These are phyloP conservation scores for Columbina picui DNA, from an alignment of 2,113 vertebrate species.

Conservation along the genomic window DNA sequence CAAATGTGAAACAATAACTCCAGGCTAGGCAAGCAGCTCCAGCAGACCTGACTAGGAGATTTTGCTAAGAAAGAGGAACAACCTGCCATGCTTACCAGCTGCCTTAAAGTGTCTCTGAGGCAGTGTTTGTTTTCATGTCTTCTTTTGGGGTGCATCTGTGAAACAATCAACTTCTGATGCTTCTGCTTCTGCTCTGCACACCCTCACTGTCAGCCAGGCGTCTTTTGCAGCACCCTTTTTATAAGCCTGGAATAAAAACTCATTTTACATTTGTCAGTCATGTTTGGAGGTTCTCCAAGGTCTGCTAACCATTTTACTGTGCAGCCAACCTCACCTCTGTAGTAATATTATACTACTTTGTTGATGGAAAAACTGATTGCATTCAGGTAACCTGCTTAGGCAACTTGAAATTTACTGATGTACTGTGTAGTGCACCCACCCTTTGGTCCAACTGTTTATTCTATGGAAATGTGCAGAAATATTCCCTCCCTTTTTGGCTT, in stretches of 20 bases:
- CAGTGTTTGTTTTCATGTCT: background rate
- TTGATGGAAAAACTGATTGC: background rate
- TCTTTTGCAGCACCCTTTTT: background rate
- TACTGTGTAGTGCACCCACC: accelerated
- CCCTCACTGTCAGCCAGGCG: background rate
- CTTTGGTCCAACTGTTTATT: background rate
- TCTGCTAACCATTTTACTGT: background rate
- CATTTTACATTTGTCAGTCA: background rate
- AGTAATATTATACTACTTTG: background rate
- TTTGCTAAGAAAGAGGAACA: background rate
- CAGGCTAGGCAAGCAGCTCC: background rate
- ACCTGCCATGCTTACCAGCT: background rate
- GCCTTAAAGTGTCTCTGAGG: background rate
- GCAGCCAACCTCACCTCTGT: background rate
- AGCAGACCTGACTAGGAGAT: background rate
- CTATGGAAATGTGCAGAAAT: background rate
- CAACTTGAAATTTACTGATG: background rate
- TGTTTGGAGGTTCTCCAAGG: background rate
- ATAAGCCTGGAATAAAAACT: background rate
- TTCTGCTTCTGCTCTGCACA: background rate
- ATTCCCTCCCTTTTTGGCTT: background rate
- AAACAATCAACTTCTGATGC: background rate
- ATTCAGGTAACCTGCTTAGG: background rate
- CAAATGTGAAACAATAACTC: background rate
- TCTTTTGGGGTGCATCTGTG: background rate